phyloP scores from a whole-genome alignment of 2,888 invertebrate genomes.

The Dorcus hopei region DNA sequence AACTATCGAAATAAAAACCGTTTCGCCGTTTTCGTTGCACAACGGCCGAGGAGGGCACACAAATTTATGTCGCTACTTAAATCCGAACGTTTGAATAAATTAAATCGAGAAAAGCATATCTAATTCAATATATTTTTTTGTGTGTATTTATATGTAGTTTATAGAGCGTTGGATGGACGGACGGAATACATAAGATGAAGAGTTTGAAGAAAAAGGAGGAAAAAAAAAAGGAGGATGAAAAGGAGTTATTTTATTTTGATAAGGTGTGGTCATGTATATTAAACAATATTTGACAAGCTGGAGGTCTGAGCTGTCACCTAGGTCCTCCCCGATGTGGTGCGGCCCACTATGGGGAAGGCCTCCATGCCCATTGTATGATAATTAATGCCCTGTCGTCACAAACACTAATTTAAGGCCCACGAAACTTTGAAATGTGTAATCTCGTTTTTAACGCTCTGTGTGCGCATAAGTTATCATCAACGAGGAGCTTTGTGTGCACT shows the following conservation, averaged over 20 bases:
- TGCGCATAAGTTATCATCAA: neutral
- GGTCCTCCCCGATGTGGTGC: slow-evolving; percentile 27
- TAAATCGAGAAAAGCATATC: too few species aligned
- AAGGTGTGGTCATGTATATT: slow-evolving; percentile 26
- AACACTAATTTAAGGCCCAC: slow-evolving; percentile 27
- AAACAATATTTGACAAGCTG: slow-evolving; percentile 28
- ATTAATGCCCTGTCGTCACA: slow-evolving; percentile 26
- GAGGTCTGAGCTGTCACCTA: slow-evolving; percentile 28
- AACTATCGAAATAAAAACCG: too few species aligned
- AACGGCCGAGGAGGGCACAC: too few species aligned
- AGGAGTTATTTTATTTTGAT: slow-evolving; percentile 2
- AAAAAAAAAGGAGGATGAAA: slow-evolving; percentile 10
- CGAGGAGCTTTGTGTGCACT: neutral
- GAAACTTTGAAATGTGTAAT: slow-evolving; percentile 18
- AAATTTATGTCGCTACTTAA: too few species aligned
- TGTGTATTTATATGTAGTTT: too few species aligned
- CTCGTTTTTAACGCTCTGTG: slow-evolving; percentile 13
- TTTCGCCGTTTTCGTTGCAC: too few species aligned
- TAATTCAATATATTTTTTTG: too few species aligned
- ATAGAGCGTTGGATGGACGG: too few species aligned
- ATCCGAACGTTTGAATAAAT: too few species aligned
- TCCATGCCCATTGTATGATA: slow-evolving; percentile 27
- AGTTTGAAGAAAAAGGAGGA: neutral
- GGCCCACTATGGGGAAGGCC: slow-evolving; percentile 24
- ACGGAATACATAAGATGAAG: too few species aligned